Percentiles rank a stretch among this genome's conserved stretches.
Evolutionary conservation across 2,888 invertebrate species (phyloP).

Genomic region (Griposia aprilina): DNA sequence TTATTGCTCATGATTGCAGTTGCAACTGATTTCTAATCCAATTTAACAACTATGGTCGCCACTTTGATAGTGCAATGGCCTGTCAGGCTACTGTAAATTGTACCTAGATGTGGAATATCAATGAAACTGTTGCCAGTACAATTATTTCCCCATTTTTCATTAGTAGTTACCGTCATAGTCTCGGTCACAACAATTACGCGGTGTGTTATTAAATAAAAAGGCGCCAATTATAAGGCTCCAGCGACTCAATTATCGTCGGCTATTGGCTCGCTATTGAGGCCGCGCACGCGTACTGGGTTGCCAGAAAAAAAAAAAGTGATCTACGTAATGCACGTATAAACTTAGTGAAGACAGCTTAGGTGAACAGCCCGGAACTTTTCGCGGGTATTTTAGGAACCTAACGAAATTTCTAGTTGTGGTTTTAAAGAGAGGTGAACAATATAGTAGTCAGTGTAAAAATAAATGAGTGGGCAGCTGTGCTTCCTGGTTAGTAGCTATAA

Average conservation of each 20-base stretch:
- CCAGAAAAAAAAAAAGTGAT: conserved; percentile 51
- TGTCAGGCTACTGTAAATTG: conserved; percentile 33
- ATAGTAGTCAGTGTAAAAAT: too few relatives aligned
- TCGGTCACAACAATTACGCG: conserved; percentile 70
- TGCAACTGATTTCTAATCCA: conserved; percentile 58
- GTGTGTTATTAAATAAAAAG: conserved; percentile 83
- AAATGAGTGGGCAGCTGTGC: background rate
- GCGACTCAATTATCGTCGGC: conserved; percentile 77
- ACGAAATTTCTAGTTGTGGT: background rate
- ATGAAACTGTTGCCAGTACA: conserved; percentile 38
- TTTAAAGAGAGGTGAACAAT: too few relatives aligned
- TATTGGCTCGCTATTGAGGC: conserved; percentile 77
- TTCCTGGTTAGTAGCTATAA: background rate
- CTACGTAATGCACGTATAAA: background rate
- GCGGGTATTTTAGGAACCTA: background rate
- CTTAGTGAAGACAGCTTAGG: background rate
- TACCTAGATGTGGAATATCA: conserved; percentile 32
- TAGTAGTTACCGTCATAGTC: conserved; percentile 61
- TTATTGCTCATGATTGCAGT: conserved; percentile 57
- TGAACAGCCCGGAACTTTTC: background rate
- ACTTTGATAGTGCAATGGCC: conserved; percentile 51
- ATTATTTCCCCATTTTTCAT: conserved; percentile 66
- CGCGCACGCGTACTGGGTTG: conserved; percentile 67
- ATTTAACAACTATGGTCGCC: conserved; percentile 51
- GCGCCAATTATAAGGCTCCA: conserved; percentile 83